Conservation (phyloP, 1,140 invertebrate genomes). For the Pseudomyrmex concolor region DNA sequence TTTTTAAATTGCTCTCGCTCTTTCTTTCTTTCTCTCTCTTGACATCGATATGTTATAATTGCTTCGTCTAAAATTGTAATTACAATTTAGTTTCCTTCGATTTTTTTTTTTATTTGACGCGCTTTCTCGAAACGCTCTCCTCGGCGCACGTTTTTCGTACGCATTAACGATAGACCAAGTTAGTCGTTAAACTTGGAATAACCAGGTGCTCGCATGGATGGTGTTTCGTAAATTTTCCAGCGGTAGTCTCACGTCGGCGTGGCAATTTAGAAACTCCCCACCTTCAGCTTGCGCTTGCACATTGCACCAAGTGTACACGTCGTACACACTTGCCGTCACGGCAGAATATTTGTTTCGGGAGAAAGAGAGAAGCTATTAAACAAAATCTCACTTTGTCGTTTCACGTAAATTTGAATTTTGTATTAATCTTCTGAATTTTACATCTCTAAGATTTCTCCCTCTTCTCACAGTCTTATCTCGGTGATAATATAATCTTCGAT, state of each 20-base stretch:
- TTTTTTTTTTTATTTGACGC: not conserved
- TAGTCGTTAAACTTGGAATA: slow-evolving; percentile 41
- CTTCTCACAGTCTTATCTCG: not conserved
- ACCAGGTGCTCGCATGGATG: slow-evolving; percentile 35
- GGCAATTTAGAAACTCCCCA: slow-evolving; percentile 45
- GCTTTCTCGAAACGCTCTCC: not conserved
- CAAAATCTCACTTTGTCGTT: not conserved
- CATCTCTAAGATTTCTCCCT: too few relatives aligned
- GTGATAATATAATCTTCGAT: slow-evolving; percentile 8
- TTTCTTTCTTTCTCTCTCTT: not conserved
- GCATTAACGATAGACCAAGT: slow-evolving; percentile 22
- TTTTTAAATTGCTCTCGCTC: too few relatives aligned
- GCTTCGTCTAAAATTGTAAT: too few relatives aligned
- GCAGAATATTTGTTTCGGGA: not conserved
- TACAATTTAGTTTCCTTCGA: too few relatives aligned
- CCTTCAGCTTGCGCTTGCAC: slow-evolving; percentile 8
- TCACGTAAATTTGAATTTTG: not conserved
- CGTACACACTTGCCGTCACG: not conserved
- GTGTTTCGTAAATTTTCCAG: slow-evolving; percentile 57
- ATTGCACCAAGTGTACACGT: slow-evolving; percentile 5
- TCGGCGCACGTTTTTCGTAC: slow-evolving; percentile 13
- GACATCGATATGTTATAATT: too few relatives aligned
- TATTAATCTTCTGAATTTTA: too few relatives aligned
- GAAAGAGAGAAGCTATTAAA: not conserved
- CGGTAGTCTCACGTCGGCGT: slow-evolving; percentile 14